Conservation (phyloP, 2,113 vertebrate species). For the Passer domesticus region DNA sequence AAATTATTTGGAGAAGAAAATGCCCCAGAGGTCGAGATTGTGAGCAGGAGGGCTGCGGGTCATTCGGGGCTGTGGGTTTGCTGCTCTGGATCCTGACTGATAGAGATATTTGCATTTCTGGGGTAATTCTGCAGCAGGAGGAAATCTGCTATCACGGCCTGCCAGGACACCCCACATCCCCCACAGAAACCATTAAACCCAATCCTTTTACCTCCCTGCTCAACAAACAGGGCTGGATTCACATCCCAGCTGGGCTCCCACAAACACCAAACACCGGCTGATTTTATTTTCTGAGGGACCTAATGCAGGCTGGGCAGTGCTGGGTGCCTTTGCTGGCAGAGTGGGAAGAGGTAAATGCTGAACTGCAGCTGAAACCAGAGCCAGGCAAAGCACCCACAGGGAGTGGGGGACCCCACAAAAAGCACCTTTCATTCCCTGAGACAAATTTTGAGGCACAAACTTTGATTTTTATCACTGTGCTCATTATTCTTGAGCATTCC, state of each 20-base stretch:
- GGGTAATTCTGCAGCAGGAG: neutral
- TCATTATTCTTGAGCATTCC: neutral
- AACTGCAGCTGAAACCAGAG: neutral
- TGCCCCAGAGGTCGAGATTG: neutral
- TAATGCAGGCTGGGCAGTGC: neutral
- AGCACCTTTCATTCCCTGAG: neutral
- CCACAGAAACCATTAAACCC: conserved; percentile 47
- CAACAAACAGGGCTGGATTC: conserved; percentile 29
- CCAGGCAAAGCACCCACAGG: neutral
- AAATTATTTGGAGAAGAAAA: conserved; percentile 52
- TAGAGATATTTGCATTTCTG: conserved; percentile 33
- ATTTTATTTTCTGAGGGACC: neutral
- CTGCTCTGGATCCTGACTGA: conserved; percentile 18
- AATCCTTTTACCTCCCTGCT: conserved; percentile 52
- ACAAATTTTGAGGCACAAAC: neutral
- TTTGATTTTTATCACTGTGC: neutral
- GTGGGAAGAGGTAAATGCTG: neutral
- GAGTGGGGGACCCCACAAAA: neutral
- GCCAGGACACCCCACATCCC: conserved; percentile 46
- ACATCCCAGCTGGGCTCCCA: neutral
- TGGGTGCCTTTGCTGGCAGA: too few relatives aligned
- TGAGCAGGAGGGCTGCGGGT: conserved; percentile 9
- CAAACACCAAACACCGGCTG: neutral
- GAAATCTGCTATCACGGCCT: conserved; percentile 39
- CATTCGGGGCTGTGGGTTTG: neutral